These are phyloP conservation scores for Noctua comes DNA, from an alignment of 2,888 invertebrate species.

Conservation along the genomic window DNA sequence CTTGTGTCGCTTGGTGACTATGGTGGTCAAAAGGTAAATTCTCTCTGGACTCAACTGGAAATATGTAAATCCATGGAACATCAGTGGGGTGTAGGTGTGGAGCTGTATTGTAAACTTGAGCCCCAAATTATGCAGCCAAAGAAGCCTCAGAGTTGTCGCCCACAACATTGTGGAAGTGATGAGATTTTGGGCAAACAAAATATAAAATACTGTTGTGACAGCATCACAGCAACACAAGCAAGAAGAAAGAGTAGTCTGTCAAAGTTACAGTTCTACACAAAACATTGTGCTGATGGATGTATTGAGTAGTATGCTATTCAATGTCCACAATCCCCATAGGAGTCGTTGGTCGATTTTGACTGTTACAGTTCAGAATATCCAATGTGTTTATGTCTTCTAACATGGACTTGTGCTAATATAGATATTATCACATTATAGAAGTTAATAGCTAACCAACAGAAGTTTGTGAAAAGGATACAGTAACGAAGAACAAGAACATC, in stretches of 20 bases:
- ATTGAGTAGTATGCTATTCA: too few relatives aligned
- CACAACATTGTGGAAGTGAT: background rate
- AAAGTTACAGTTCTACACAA: too few relatives aligned
- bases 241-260: background rate
- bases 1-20: too few relatives aligned
- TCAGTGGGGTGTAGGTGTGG: background rate
- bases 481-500: constrained; percentile 95
- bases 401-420: background rate
- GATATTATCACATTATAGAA: background rate
- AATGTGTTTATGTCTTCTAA: background rate
- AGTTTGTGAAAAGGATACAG: constrained; percentile 91
- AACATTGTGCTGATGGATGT: too few relatives aligned
- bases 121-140: background rate
- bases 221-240: background rate
- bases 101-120: background rate
- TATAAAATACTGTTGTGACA: background rate
- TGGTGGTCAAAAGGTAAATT: background rate
- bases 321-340: too few relatives aligned
- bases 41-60: background rate
- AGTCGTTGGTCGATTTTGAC: too few relatives aligned
- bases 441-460: background rate
- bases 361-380: background rate
- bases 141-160: background rate
- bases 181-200: background rate
- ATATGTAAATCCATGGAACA: background rate